Evolutionary conservation across 2,797 vertebrate genomes (phyloP), one percentile per base, ranked within the genome.

Genomic region (Halcyon leucocephala): DNA sequence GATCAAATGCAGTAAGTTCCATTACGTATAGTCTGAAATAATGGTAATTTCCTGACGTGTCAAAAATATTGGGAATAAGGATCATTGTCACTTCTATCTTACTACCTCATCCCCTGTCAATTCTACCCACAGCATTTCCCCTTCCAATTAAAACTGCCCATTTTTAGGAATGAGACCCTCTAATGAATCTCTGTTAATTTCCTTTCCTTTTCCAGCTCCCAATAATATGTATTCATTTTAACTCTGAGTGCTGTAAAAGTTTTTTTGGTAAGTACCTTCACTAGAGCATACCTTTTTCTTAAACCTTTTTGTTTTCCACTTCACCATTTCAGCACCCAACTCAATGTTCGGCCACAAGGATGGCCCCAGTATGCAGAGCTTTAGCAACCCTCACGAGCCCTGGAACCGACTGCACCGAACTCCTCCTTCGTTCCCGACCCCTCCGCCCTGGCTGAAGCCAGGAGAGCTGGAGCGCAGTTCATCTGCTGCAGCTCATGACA

Each of bases 371-470:
- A 97, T 98, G 97, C 99, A 99, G 98, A 98, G 97, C 97, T 98
- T 98, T 98, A 97, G 97, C 97, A 97, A 98, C 95, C 99, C 98
- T 97, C 99, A 99, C 96, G 99, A 99, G 97, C 99, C 99, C 74
- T 99, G 99, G 99, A 99, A 99, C 98, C 98, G 99, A 95, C 98
- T 99, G 87, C 99, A 99, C 98, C 99, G 99, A 91, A 99, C 99
- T 15, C 99, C 99, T 62, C 99, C 99, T 67, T 99, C 99, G 95
- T 99, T 99, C 98, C 99, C 99, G 95, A 99, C 99, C 46, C 99
- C 99, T n/a, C 99, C 99, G 37, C 99, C 99, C 93, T 99, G 99
- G 99, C 98, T 99, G 95, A 99, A 99, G 97, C 99, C 99, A 21
- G 99, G 99, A 96, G 99, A 99, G 93, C 98, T 99, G 24, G 99